Evolutionary conservation across 1,140 invertebrate species (phyloP), one percentile per base, ranked within the genome.

Genomic region (Drosophila obscura): DNA sequence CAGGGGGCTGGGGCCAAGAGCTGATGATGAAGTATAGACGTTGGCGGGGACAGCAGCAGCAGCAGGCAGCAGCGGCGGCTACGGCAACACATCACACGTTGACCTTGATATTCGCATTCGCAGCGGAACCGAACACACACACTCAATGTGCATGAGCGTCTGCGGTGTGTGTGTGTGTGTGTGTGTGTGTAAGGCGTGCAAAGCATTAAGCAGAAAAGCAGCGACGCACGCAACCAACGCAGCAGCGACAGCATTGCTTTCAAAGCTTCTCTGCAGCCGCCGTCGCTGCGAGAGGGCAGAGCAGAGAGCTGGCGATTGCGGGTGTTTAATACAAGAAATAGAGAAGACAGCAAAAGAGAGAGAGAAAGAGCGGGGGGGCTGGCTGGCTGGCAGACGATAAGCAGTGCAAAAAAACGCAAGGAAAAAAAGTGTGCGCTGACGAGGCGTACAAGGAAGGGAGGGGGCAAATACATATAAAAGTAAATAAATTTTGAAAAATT

Each of bases 51-150:
- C 65, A 31, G 24, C 61, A 11, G 45, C 68, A 61, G 69, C 57
- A 55, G 62, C 44, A 78, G 50, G 63, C 44, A 77, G 65, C 43
- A n/a, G n/a, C n/a, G n/a, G n/a, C n/a, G n/a, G n/a, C n/a, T n/a
- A n/a, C 19, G 19, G 19, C 19, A 19, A 73, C 81, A 84, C 81
- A 84, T 84, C 80, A 84, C 80, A 80, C 56, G 76, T 80, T 90
- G 87, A 90, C 87, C 87, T 90, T 90, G 87, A 87, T 87, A 87
- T 90, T 90, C 87, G 87, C 87, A 90, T 90, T 90, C 87, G 73
- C 87, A 87, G 79, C 82, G 79, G 81, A 90, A 90, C 65, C 87
- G 73, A 82, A 77, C 39, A 22, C 31, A 41, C 52, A n/a, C 45
- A 50, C 31, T 46, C 61, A 11, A 39, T 39, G 35, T 39, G 35